phyloP scores from a whole-genome alignment of 2,888 invertebrate species.

The Pseudeuparius sepicola region DNA sequence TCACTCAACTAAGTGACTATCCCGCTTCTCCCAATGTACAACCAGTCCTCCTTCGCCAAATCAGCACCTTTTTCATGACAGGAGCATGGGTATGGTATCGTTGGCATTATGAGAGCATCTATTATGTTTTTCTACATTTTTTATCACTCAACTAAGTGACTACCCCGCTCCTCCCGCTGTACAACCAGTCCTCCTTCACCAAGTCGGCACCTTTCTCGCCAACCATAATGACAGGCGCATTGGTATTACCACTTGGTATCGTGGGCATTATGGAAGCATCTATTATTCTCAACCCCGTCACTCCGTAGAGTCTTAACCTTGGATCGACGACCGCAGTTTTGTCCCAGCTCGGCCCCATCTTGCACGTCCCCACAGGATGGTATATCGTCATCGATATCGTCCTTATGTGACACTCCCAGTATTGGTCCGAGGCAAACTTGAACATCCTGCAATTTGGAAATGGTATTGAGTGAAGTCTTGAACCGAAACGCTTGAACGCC shows the following conservation, averaged over 20 bases:
- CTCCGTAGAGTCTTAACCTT: constrained; percentile 63
- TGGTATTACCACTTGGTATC: constrained; percentile 81
- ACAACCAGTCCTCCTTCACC: constrained; percentile 78
- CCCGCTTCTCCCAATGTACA: no score
- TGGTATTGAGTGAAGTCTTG: constrained; percentile 61
- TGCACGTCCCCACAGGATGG: constrained; percentile 80
- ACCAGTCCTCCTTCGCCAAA: constrained; percentile 77
- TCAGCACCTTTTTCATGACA: constrained; percentile 87
- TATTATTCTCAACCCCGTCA: constrained; percentile 68
- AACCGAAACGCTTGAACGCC: constrained; percentile 52
- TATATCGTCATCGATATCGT: constrained; percentile 86
- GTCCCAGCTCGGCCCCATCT: constrained; percentile 79
- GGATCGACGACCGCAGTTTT: constrained; percentile 74
- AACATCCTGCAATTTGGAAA: constrained; percentile 69
- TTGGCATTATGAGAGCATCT: constrained; percentile 84
- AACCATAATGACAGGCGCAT: constrained; percentile 87
- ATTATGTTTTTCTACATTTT: no score
- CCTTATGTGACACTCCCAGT: constrained; percentile 78
- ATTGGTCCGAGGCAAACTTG: constrained; percentile 66
- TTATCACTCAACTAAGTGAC: no score
- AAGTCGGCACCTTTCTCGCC: constrained; percentile 82
- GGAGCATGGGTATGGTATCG: constrained; percentile 80
- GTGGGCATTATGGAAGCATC: constrained; percentile 87
- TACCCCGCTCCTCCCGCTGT: no score
- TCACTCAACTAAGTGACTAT: no score